These are phyloP conservation scores for Nothocercus nigrocapillus DNA, from an alignment of 2,113 vertebrate species.

Conservation along the genomic window DNA sequence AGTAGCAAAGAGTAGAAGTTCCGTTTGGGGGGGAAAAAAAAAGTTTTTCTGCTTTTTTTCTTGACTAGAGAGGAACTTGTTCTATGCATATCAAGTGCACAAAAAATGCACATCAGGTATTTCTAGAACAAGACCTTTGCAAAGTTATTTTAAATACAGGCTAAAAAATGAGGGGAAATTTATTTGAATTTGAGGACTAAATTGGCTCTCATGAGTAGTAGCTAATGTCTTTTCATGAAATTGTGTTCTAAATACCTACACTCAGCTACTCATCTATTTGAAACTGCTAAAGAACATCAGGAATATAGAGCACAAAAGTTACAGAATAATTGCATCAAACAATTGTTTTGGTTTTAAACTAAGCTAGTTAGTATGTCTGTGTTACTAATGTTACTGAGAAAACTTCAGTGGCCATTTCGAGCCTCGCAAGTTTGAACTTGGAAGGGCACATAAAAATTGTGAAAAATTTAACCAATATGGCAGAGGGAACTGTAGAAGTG, in stretches of 20 bases:
- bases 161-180: neutral
- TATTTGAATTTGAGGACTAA: neutral
- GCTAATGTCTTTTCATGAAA: neutral
- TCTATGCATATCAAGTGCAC: neutral
- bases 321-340: neutral
- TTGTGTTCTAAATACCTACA: neutral
- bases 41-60: neutral
- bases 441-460: neutral
- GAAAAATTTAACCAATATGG: neutral
- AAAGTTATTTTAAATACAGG: neutral
- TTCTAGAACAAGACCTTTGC: neutral
- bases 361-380: neutral
- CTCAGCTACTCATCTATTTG: neutral
- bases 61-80: neutral
- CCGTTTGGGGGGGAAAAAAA: neutral
- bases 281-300: neutral
- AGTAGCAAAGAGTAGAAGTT: neutral
- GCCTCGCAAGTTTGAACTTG: neutral
- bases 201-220: fast-evolving
- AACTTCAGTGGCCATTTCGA: neutral
- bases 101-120: fast-evolving
- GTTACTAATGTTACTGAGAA: neutral
- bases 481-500: neutral
- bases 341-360: neutral
- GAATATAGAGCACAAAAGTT: fast-evolving